Evolutionary conservation across 2,888 invertebrate species (phyloP).

Genomic region (Oscheius sp.): DNA sequence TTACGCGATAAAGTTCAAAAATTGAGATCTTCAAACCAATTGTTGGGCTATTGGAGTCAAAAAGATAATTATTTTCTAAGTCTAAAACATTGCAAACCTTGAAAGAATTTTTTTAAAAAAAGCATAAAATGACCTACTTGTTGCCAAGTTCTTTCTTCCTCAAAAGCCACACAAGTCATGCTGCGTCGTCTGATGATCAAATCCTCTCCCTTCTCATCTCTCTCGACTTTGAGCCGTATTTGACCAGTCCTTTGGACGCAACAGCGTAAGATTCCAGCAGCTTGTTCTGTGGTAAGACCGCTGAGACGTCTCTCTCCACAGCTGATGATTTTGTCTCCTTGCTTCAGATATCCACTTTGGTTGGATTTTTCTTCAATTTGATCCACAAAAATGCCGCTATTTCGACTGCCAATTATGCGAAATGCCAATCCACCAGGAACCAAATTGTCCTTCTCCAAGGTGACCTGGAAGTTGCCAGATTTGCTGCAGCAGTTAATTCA

Average conservation of each 20-base stretch:
- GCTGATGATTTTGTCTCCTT: constrained; percentile 12
- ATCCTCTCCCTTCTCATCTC: constrained; percentile 26
- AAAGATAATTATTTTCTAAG: no score
- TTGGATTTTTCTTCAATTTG: constrained; percentile 20
- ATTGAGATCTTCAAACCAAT: not conserved
- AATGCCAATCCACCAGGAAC: constrained; percentile 20
- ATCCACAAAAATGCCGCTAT: constrained; percentile 29
- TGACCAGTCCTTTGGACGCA: not conserved
- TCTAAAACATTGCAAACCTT: no score
- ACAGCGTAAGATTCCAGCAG: constrained; percentile 21
- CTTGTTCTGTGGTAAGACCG: constrained; percentile 27
- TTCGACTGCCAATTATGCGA: constrained; percentile 31
- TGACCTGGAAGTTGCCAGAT: not conserved
- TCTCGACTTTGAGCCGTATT: constrained; percentile 5
- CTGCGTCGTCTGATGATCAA: constrained; percentile 28
- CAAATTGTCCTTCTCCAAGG: constrained; percentile 4
- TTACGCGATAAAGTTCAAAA: not conserved
- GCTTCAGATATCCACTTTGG: constrained; percentile 19
- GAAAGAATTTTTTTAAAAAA: no score
- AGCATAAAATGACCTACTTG: no score
- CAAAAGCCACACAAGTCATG: constrained; percentile 26
- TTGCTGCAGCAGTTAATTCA: no score
- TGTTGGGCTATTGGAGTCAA: no score
- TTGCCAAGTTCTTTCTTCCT: constrained; percentile 21
- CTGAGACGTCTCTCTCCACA: constrained; percentile 19